phyloP scores from a whole-genome alignment of 2,113 vertebrate genomes.

The Cebidichthys violaceus region DNA sequence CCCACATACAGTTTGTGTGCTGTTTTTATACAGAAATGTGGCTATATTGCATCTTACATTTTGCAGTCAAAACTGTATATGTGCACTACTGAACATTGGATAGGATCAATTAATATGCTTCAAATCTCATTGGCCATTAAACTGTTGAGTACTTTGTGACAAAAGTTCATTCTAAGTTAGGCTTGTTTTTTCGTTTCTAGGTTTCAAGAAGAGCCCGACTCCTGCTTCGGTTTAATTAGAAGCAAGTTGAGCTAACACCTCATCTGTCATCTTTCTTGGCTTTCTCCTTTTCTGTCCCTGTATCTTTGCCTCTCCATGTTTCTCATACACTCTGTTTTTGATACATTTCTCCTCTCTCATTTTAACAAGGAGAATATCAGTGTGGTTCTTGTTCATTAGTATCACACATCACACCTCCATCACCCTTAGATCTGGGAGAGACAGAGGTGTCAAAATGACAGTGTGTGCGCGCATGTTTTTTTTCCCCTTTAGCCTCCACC shows the following conservation, averaged over 20 bases:
- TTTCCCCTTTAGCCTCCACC: constrained; percentile 39
- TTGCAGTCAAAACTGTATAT: not conserved
- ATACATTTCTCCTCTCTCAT: constrained; percentile 59
- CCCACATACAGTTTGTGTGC: too few relatives aligned
- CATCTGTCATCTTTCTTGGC: constrained; percentile 18
- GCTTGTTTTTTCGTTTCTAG: not conserved
- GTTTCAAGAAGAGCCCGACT: constrained; percentile 28
- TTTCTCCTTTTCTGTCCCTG: constrained; percentile 26
- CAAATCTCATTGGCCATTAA: not conserved
- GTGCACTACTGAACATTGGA: not conserved
- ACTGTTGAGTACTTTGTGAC: not conserved
- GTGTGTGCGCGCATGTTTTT: constrained; percentile 40
- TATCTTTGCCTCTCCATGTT: constrained; percentile 28
- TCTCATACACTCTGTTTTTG: constrained; percentile 43
- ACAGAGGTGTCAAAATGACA: constrained; percentile 75
- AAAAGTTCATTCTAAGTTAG: constrained; percentile 23
- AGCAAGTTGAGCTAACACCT: constrained; percentile 48
- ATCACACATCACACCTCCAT: constrained; percentile 73
- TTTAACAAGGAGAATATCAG: constrained; percentile 70
- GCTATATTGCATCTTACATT: not conserved
- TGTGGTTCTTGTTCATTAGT: constrained; percentile 73
- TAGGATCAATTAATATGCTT: not conserved
- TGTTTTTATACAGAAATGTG: not conserved
- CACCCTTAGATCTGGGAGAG: constrained; percentile 72
- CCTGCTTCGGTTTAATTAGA: constrained; percentile 58